Percentiles rank a stretch among this genome's conserved stretches.
Conservation (phyloP, 2,113 vertebrate species). For the Mugil cephalus region DNA sequence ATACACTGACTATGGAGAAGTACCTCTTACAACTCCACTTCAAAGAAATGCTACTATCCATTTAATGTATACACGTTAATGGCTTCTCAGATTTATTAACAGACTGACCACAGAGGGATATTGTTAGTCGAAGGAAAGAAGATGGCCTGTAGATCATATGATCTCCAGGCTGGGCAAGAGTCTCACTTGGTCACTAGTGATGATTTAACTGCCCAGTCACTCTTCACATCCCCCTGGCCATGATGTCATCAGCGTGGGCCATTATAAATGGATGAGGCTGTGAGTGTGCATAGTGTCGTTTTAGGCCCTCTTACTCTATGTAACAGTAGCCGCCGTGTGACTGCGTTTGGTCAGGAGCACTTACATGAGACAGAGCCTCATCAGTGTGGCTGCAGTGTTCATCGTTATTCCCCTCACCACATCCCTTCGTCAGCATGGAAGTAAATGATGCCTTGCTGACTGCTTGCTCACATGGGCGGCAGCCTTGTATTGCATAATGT, state of each 20-base stretch:
- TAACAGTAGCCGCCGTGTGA: slow-evolving; percentile 40
- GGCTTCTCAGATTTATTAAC: no score
- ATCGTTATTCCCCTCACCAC: slow-evolving; percentile 47
- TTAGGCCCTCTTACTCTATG: slow-evolving; percentile 54
- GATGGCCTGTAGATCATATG: background rate
- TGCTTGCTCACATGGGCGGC: slow-evolving; percentile 21
- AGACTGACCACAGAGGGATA: background rate
- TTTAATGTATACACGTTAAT: no score
- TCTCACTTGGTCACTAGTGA: background rate
- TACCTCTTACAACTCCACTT: no score
- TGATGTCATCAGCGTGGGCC: slow-evolving; percentile 68
- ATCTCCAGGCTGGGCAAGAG: background rate
- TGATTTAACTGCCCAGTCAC: slow-evolving; percentile 54
- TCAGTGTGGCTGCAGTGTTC: slow-evolving; percentile 46
- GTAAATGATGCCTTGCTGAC: slow-evolving; percentile 47
- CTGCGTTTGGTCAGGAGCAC: slow-evolving; percentile 7
- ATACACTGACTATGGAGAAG: no score
- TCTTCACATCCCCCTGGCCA: slow-evolving; percentile 32
- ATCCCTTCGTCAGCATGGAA: slow-evolving; percentile 55
- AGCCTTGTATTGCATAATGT: slow-evolving; percentile 22
- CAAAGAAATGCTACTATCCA: no score
- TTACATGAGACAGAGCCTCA: slow-evolving; percentile 38
- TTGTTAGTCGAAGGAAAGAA: slow-evolving; percentile 1
- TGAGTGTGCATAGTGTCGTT: slow-evolving; percentile 35
- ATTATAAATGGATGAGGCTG: slow-evolving; percentile 59